Percentiles rank a stretch among this genome's conserved stretches.
Evolutionary conservation across 2,888 invertebrate species (phyloP).

Genomic region (Sphecodes monilicornis): DNA sequence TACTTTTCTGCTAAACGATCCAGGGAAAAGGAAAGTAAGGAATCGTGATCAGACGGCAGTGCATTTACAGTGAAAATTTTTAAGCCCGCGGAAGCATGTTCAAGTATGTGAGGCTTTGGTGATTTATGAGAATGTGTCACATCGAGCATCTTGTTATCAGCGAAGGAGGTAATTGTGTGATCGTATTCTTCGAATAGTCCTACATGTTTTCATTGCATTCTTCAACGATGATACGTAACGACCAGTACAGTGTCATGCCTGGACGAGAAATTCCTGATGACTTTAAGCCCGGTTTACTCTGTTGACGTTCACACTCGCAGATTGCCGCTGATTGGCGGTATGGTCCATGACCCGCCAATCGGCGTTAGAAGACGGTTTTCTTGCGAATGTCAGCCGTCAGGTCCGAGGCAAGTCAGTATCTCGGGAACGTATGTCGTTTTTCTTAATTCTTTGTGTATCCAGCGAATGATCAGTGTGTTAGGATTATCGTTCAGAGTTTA

Average conservation of each 20-base stretch:
- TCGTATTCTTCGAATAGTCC: slow-evolving; percentile 21
- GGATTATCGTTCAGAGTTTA: slow-evolving; percentile 44
- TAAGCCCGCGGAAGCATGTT: slow-evolving; percentile 63
- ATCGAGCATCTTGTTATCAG: slow-evolving; percentile 51
- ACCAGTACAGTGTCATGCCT: slow-evolving; percentile 60
- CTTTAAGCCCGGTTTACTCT: slow-evolving; percentile 68
- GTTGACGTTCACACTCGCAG: slow-evolving; percentile 70
- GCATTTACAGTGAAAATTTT: slow-evolving; percentile 53
- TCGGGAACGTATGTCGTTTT: slow-evolving; percentile 59
- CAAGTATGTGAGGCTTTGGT: slow-evolving; percentile 53
- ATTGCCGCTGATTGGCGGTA: slow-evolving; percentile 63
- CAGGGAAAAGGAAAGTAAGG: slow-evolving; percentile 19
- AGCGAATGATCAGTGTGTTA: slow-evolving; percentile 52
- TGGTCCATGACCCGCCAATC: slow-evolving; percentile 71
- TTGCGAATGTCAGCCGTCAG: slow-evolving; percentile 70
- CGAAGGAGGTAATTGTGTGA: slow-evolving; percentile 60
- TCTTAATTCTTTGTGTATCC: slow-evolving; percentile 60
- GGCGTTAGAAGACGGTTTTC: slow-evolving; percentile 58
- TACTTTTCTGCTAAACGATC: slow-evolving; percentile 27
- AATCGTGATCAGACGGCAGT: slow-evolving; percentile 59
- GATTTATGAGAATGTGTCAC: slow-evolving; percentile 66
- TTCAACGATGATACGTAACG: slow-evolving; percentile 61
- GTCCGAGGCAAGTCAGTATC: slow-evolving; percentile 59
- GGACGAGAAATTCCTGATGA: slow-evolving; percentile 65
- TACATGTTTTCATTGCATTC: slow-evolving; percentile 57